Conservation (phyloP, 2,888 invertebrate genomes). For the Alloscopus bannaensis region DNA sequence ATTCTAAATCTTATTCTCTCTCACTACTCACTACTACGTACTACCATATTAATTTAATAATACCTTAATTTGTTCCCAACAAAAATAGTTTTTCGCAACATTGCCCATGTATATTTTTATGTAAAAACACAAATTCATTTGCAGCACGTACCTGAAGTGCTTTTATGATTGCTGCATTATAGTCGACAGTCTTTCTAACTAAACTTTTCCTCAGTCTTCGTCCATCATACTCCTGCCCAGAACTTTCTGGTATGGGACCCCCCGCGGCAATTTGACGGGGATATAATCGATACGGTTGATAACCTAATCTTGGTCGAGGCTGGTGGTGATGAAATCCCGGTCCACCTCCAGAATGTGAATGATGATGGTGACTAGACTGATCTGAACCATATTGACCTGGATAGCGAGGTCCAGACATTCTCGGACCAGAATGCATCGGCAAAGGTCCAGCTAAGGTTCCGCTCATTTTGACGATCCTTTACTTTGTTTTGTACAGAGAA, state of each 20-base stretch:
- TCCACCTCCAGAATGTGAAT: constrained; percentile 18
- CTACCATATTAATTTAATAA: not conserved
- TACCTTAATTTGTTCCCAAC: not conserved
- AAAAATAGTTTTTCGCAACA: not conserved
- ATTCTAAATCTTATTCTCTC: not conserved
- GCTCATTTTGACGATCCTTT: constrained; percentile 53
- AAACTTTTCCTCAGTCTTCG: constrained; percentile 96
- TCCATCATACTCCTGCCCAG: constrained; percentile 88
- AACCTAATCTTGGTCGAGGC: constrained; percentile 72
- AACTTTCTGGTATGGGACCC: constrained; percentile 41
- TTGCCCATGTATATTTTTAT: not conserved
- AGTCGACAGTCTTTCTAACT: constrained; percentile 98
- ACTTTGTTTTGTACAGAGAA: no score
- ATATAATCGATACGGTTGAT: constrained; percentile 77
- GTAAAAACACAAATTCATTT: not conserved
- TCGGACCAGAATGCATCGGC: constrained; percentile 50
- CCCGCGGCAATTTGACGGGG: constrained; percentile 74
- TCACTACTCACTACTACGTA: no score
- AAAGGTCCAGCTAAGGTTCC: constrained; percentile 55
- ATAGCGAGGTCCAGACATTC: constrained; percentile 60
- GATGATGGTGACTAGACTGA: constrained; percentile 53
- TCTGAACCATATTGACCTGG: constrained; percentile 41
- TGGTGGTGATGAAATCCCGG: constrained; percentile 47
- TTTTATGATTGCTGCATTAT: constrained; percentile 95
- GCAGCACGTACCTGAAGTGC: constrained; percentile 86